Percentiles rank a stretch among this genome's conserved stretches.
phyloP scores from a whole-genome alignment of 2,113 vertebrate genomes.

The Podocnemis expansa region DNA sequence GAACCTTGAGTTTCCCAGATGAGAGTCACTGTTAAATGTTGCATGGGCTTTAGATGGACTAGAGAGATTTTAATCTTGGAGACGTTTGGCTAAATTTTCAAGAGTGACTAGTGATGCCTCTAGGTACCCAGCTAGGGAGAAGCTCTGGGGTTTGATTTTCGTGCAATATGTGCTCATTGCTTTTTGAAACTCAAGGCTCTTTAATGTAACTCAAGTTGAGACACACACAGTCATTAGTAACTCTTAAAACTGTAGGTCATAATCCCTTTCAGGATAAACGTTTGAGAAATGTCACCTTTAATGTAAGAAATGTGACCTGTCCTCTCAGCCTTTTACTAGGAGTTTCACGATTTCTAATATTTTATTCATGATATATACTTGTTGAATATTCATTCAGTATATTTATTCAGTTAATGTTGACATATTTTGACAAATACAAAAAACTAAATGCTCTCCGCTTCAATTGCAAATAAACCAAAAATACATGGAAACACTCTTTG shows the following conservation, averaged over 20 bases:
- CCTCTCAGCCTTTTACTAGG: conserved; percentile 31
- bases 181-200: conserved; percentile 43
- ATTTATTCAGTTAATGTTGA: conserved; percentile 51
- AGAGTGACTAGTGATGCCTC: neutral
- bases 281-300: conserved; percentile 57
- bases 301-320: conserved; percentile 49
- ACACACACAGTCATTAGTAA: conserved; percentile 36
- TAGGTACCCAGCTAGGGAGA: neutral
- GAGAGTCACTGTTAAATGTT: conserved; percentile 14
- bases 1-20: neutral
- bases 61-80: conserved; percentile 26
- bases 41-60: conserved; percentile 23
- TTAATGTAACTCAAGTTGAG: conserved; percentile 27
- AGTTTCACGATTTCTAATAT: conserved; percentile 36
- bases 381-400: conserved; percentile 53
- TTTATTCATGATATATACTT: conserved; percentile 57
- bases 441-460: conserved; percentile 48
- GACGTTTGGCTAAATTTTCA: neutral
- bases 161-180: neutral
- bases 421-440: conserved; percentile 66
- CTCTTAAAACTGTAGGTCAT: conserved; percentile 49
- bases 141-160: neutral
- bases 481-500: conserved; percentile 27
- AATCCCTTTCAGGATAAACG: conserved; percentile 53
- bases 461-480: conserved; percentile 40